Conservation (phyloP, 2,888 invertebrate genomes). For the Sphaerophoria taeniata region DNA sequence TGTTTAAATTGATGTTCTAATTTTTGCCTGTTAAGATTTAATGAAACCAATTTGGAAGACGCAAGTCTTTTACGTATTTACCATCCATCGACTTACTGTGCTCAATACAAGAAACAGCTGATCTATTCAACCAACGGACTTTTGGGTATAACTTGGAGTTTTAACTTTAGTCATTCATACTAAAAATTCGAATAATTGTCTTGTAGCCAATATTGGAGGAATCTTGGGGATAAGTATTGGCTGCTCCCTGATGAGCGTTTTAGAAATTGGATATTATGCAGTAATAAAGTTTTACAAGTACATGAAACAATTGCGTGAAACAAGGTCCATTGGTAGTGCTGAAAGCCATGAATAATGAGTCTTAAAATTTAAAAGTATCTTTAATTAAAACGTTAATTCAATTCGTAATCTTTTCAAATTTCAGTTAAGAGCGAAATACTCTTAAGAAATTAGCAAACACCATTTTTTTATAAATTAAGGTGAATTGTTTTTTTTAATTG, state of each 20-base stretch:
- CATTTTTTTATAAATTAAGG: too few species aligned
- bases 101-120: conserved; percentile 75
- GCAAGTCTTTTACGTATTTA: conserved; percentile 75
- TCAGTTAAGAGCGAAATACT: too few species aligned
- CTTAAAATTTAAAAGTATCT: neutral
- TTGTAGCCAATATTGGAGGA: conserved; percentile 79
- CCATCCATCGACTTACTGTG: conserved; percentile 66
- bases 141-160: neutral
- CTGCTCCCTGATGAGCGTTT: conserved; percentile 79
- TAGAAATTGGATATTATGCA: conserved; percentile 79
- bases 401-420: too few species aligned
- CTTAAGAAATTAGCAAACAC: too few species aligned
- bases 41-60: conserved; percentile 36
- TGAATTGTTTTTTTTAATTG: too few species aligned
- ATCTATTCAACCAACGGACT: conserved; percentile 41
- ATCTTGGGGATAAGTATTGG: conserved; percentile 80
- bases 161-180: too few species aligned
- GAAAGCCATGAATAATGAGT: neutral
- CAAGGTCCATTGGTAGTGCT: neutral
- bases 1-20: too few species aligned
- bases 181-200: too few species aligned
- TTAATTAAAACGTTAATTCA: too few species aligned
- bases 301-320: conserved; percentile 29
- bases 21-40: conserved; percentile 1
- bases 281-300: conserved; percentile 36